Conservation (phyloP, 2,888 invertebrate species). For the Cephus pygmeus region DNA sequence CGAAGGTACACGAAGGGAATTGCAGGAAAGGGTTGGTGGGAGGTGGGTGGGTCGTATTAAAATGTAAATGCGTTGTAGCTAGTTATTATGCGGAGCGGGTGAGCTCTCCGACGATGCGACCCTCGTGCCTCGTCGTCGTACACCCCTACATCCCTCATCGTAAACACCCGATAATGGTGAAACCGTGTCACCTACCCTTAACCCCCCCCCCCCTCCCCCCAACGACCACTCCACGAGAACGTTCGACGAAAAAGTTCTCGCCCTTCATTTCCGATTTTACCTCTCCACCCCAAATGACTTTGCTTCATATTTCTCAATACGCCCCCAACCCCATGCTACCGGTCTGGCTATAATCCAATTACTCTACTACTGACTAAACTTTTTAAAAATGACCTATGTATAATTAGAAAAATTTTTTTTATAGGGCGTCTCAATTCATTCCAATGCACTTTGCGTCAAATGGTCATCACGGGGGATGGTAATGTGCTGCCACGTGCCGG, state of each 20-base stretch:
- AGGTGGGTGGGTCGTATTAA: conserved; percentile 42
- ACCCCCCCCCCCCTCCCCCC: too few species aligned
- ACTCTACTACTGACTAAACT: too few species aligned
- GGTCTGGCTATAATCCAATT: too few species aligned
- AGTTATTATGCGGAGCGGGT: conserved; percentile 54
- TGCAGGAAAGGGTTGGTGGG: not conserved
- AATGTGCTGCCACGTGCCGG: not conserved
- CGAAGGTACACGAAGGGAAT: conserved; percentile 6
- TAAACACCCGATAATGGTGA: conserved; percentile 58
- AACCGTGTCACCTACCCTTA: conserved; percentile 48
- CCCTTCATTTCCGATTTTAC: conserved; percentile 1
- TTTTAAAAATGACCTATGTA: too few species aligned
- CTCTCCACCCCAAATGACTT: not conserved
- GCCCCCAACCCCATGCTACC: not conserved
- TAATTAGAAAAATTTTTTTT: too few species aligned
- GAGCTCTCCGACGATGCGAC: conserved; percentile 30
- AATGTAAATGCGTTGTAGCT: conserved; percentile 56
- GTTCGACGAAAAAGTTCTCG: conserved; percentile 6
- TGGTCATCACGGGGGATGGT: not conserved
- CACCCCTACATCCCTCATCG: conserved; percentile 35
- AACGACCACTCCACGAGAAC: not conserved
- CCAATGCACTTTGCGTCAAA: too few species aligned
- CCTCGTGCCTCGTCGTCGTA: conserved; percentile 24
- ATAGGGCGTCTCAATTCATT: too few species aligned
- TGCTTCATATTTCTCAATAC: not conserved